phyloP scores from a whole-genome alignment of 2,113 vertebrate genomes.

The Dicaeum eximium region DNA sequence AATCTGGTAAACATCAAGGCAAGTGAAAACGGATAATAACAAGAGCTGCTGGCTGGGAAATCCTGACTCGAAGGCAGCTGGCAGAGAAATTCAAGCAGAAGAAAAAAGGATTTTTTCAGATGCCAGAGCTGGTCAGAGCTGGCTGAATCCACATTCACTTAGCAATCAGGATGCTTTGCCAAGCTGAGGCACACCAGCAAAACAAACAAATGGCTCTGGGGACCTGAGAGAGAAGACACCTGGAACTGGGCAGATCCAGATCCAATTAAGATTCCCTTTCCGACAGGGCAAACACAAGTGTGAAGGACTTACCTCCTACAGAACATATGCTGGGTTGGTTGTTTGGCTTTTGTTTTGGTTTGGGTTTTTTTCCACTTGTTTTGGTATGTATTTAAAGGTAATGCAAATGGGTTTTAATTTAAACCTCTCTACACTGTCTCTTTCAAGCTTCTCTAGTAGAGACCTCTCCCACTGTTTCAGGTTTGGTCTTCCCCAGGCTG shows the following conservation, averaged over 20 bases:
- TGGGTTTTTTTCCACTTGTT: neutral
- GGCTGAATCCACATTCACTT: conserved; percentile 26
- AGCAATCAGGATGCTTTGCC: neutral
- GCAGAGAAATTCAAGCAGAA: conserved; percentile 40
- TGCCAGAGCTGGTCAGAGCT: conserved; percentile 43
- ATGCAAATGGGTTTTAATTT: neutral
- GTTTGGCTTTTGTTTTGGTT: neutral
- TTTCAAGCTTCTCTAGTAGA: neutral
- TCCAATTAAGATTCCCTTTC: neutral
- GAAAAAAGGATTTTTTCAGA: conserved; percentile 47
- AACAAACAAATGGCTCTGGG: neutral
- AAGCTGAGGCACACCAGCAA: neutral
- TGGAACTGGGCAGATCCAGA: neutral
- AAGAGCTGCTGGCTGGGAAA: conserved; percentile 45
- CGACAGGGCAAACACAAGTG: neutral
- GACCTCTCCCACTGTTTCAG: neutral
- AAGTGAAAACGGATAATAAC: conserved; percentile 46
- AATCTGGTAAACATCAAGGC: conserved; percentile 39
- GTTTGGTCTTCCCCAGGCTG: neutral
- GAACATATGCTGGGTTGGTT: neutral
- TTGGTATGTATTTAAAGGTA: neutral
- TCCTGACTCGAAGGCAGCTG: conserved; percentile 38
- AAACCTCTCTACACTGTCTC: neutral
- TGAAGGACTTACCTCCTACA: neutral
- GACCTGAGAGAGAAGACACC: neutral